phyloP scores from a whole-genome alignment of 1,140 invertebrate genomes.

The Meloidogyne floridensis region DNA sequence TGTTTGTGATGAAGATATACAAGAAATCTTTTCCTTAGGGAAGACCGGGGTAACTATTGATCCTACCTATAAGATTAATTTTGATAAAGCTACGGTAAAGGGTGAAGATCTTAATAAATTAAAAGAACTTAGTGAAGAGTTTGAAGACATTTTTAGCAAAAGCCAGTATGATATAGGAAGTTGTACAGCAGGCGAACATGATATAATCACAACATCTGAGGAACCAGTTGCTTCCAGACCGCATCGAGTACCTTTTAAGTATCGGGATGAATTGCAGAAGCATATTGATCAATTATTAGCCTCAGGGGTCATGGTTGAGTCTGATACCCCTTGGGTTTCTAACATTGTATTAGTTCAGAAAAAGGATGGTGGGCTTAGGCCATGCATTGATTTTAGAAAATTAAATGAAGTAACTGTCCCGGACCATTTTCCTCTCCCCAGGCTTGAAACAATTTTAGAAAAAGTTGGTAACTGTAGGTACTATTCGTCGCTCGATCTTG shows the following conservation, averaged over 20 bases:
- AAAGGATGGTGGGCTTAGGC: no score
- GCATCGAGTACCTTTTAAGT: slow-evolving; percentile 7
- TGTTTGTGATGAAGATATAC: neutral
- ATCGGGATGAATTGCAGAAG: neutral
- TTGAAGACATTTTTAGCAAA: slow-evolving; percentile 9
- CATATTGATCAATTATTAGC: slow-evolving; percentile 1
- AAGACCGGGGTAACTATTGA: neutral
- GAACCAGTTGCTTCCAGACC: neutral
- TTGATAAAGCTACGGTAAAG: neutral
- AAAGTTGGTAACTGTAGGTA: neutral
- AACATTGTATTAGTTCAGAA: no score
- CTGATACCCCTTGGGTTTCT: no score
- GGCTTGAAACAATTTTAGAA: no score
- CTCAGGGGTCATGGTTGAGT: neutral
- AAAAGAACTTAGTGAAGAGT: slow-evolving; percentile 7
- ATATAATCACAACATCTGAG: no score
- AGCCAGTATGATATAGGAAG: neutral
- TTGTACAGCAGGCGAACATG: no score
- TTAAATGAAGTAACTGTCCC: no score
- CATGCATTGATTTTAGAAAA: no score
- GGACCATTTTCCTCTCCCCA: no score
- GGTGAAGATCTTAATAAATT: neutral
- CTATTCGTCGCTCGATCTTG: slow-evolving; percentile 15
- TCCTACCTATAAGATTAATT: neutral
- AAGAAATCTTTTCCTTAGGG: neutral